Conservation (phyloP, 2,888 invertebrate species). For the Digitonthophagus gazella region DNA sequence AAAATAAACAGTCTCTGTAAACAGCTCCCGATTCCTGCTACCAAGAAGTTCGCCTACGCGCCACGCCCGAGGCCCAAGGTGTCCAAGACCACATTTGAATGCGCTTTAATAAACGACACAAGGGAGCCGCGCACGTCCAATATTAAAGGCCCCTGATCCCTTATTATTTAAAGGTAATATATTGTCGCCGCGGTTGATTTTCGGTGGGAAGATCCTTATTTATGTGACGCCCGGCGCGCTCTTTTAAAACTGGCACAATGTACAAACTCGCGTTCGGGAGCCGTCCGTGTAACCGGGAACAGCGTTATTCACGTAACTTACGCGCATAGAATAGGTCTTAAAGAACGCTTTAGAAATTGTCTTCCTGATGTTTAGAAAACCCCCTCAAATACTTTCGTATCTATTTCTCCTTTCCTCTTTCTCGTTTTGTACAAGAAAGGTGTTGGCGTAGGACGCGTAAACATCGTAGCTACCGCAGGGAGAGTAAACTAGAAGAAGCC, state of each 20-base stretch:
- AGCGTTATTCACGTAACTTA: not conserved
- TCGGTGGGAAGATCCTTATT: slow-evolving; percentile 29
- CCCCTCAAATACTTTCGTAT: no score
- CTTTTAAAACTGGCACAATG: not conserved
- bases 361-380: not conserved
- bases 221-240: slow-evolving; percentile 23
- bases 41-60: slow-evolving; percentile 4
- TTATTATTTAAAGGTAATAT: slow-evolving; percentile 21
- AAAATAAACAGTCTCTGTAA: slow-evolving; percentile 31
- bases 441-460: not conserved
- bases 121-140: slow-evolving; percentile 13
- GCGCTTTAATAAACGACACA: slow-evolving; percentile 17
- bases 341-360: not conserved
- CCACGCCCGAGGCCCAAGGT: slow-evolving; percentile 13
- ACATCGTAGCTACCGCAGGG: not conserved
- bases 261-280: not conserved
- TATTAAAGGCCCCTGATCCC: slow-evolving; percentile 7
- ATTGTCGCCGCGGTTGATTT: slow-evolving; percentile 24
- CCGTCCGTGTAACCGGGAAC: not conserved
- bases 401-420: not conserved
- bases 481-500: not conserved
- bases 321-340: not conserved
- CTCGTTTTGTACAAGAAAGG: not conserved
- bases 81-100: slow-evolving; percentile 16
- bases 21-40: slow-evolving; percentile 30